Base-by-base conservation (phyloP, 2,888 invertebrate genomes). In the Drosophila mulleri region DNA sequence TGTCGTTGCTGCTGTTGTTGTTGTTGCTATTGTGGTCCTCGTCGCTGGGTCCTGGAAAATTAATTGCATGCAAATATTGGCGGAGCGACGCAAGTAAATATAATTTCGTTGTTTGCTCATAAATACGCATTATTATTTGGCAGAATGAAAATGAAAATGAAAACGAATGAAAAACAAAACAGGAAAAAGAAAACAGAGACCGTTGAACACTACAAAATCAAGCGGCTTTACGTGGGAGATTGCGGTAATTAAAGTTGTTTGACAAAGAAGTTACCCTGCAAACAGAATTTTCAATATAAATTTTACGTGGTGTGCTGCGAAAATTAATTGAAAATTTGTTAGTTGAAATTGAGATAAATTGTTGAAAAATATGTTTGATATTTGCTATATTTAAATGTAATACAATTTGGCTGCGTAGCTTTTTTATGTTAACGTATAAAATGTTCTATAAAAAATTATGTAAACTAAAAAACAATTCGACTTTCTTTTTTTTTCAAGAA, bases 11-110 rank as follows among this genome's bases (percentile, higher is more conserved):
- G 37, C 32, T 35, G n/a, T 23, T 62, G 56, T 54, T 64, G 53
- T 62, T 61, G 56, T 48, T 66, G 63, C 48, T 66, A 56, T 35
- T 59, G 56, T 50, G n/a, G 54, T 57, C 48, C 32, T 35, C 50
- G 63, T 59, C 61, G 58, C 44, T 50, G 54, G 71, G 68, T 61
- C 75, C 79, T 67, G 82, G 64, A 75, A 90, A 91, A 90, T 90
- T 90, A 90, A 90, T 90, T 90, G 91, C 86, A 86, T 88, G 90
- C 88, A 91, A 90, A 90, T 90, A 90, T 91, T 90, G 83, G 76
- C 82, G 83, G 72, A 90, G 90, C 71, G 67, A 73, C 67, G 64
- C 76, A 83, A 88, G 85, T 83, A 86, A 91, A 90, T 88, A 89
- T 89, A 82, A 91, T 88, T 90, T 90, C 72, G 77, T 83, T 89